Evolutionary conservation across 2,888 invertebrate genomes (phyloP), one percentile per base, ranked within the genome.

Genomic region (Drosophila peninsularis): DNA sequence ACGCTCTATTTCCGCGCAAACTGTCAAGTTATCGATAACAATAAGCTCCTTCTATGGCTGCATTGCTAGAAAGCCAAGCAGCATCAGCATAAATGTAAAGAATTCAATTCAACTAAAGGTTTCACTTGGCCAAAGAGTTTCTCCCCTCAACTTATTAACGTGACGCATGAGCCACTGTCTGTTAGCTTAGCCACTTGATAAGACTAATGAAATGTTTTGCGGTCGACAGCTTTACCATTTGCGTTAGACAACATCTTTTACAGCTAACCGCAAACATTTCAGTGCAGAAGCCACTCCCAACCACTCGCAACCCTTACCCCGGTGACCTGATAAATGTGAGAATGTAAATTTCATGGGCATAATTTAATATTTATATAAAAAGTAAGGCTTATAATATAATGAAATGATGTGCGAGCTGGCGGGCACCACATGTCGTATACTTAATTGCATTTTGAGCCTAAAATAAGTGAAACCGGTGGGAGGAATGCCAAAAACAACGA

Each of bases 361-460:
- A 62, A 82, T 87, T 82, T 80, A 87, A 84, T 78, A 83, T 87
- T 87, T 83, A 87, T 75, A 57, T 64, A 50, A 63, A 56, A 60
- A 45, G 64, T 32, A 13, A 42, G 41, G 32, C 27, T 14, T 36
- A 39, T 44, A 56, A 52, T 44, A 60, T 55, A 50, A 56, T 54
- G 27, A 53, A 61, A 61, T 60, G 39, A 39, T 62, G 56, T 36
- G 27, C 30, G 34, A 11, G 21, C 30, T 27, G 37, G 44, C 42
- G 14, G 36, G 49, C 47, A 71, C 58, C 69, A 86, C 85, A 73
- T 75, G 78, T 54, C 68, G 73, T 78, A 76, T 87, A 72, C 77
- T 80, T 87, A 85, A 85, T 87, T 85, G 80, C 82, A 77, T 82
- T 77, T 74, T 66, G 72, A 78, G 87, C 78, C 81, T 64, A 82